Base-by-base conservation (phyloP, 53 echinoderm and acorn worm genomes). In the Arbacia lixula region DNA sequence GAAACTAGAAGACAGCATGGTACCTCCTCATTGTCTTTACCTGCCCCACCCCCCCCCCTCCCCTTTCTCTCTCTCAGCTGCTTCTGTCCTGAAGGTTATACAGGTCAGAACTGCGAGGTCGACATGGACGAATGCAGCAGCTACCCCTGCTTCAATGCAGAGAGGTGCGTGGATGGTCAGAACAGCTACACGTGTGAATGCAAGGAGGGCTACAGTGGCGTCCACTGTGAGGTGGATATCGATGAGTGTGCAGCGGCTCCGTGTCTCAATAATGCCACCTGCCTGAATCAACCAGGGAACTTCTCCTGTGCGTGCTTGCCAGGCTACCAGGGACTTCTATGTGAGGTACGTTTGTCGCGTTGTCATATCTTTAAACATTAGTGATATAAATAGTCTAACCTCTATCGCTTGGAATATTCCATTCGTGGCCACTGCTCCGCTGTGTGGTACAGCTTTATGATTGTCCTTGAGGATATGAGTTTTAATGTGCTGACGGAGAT, bases 71-170 rank as follows among this genome's bases (percentile, higher is more conserved):
- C 12, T 11, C 58, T 26, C 64, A 81, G 81, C 14, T 81, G 81
- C 30, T 62, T 26, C 43, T 81, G 81, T 19, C 63, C 49, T 19
- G 42, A 61, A 43, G 81, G 81, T 4, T 81, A 41, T 30, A 63
- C 62, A 17, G 81, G 81, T 6, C 14, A n/a, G 5, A 63, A 30
- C 43, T 81, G 81, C 19, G 63, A 81, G n/a, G 46, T 29, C 16
- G 81, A 81, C 20, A 46, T 81, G 3, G 30, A 81, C 26, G 81
- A 81, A 46, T 81, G 81, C 64, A 63, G 32, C 50, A 81, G 81
- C 63, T 63, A 29, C 11, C 81, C 81, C 0, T 81, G 81, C 27
- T 81, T 62, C 63, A 61, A 81, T 14, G 63, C 46, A 3, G 46
- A 43, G 30, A 31, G 36, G 16, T 81, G 81, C 31, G 21, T 43